Evolutionary conservation across 2,888 invertebrate genomes (phyloP).

Genomic region (Pterostichus madidus): DNA sequence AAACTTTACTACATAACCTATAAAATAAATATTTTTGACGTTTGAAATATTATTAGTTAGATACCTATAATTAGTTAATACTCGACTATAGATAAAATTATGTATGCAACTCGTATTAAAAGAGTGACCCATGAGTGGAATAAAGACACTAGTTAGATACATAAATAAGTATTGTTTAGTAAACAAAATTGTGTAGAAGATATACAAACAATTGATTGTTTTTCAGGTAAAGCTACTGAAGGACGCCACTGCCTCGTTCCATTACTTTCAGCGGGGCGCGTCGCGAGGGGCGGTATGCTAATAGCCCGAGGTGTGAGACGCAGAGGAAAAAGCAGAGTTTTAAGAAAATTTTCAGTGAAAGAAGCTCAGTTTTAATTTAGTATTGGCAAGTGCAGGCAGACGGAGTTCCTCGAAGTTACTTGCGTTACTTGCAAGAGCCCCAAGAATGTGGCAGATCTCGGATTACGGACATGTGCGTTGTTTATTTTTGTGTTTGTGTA

Average conservation of each 20-base stretch:
- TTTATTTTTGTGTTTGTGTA: constrained; percentile 3
- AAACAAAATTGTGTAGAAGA: no score
- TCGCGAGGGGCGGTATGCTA: constrained; percentile 71
- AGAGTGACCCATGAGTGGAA: no score
- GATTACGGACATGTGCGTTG: constrained; percentile 16
- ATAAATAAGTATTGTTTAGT: no score
- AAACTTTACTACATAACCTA: no score
- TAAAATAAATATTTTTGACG: no score
- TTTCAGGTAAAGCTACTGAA: background rate
- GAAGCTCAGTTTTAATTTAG: constrained; percentile 76
- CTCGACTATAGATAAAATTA: no score
- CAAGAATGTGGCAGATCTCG: constrained; percentile 1
- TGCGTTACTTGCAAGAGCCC: background rate
- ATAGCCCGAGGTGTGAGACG: constrained; percentile 71
- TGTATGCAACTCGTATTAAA: no score
- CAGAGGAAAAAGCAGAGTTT: constrained; percentile 72
- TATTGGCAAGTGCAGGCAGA: constrained; percentile 70
- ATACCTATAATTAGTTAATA: no score
- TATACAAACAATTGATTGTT: background rate
- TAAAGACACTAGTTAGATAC: no score
- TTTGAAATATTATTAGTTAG: no score
- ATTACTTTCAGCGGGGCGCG: constrained; percentile 26
- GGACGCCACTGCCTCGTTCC: constrained; percentile 50
- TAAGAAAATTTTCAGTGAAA: constrained; percentile 74
- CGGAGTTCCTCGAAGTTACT: background rate